Evolutionary conservation across 1,140 invertebrate genomes (phyloP).

Genomic region (Drosophila navojoa): DNA sequence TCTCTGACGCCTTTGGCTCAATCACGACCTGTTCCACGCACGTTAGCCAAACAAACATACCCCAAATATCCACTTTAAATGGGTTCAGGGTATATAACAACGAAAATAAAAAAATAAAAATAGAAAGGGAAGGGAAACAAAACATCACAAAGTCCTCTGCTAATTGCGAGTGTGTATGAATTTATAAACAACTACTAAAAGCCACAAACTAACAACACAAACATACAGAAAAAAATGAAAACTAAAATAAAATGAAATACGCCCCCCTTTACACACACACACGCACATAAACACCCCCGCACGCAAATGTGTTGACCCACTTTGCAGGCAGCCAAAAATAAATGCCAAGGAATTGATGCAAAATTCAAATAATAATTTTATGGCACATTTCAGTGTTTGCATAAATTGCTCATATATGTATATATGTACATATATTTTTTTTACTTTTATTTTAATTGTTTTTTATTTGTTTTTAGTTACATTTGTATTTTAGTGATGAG

Average conservation of each 20-base stretch:
- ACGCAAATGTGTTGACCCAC: slow-evolving; percentile 7
- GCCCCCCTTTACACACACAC: slow-evolving; percentile 1
- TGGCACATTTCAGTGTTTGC: slow-evolving; percentile 78
- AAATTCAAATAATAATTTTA: slow-evolving; percentile 78
- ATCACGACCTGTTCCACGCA: too few species aligned
- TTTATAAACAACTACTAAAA: slow-evolving; percentile 45
- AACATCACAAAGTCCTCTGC: slow-evolving; percentile 29
- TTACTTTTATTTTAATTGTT: not conserved
- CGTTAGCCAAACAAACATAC: too few species aligned
- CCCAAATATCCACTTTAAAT: too few species aligned
- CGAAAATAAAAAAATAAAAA: too few species aligned
- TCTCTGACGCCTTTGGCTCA: too few species aligned
- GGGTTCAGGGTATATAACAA: too few species aligned
- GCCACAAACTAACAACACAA: slow-evolving; percentile 33
- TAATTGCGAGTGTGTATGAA: slow-evolving; percentile 54
- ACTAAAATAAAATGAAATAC: slow-evolving; percentile 11
- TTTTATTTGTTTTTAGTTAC: not conserved
- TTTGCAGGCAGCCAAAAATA: slow-evolving; percentile 29
- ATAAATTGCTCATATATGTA: slow-evolving; percentile 55
- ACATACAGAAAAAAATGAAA: slow-evolving; percentile 18
- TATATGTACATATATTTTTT: not conserved
- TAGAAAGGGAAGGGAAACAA: not conserved
- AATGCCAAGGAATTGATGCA: slow-evolving; percentile 56
- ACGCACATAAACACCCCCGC: too few species aligned
- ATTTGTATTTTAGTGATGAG: too few species aligned